Base-by-base conservation (phyloP, 2,797 vertebrate species). In the Sparidentex hasta region DNA sequence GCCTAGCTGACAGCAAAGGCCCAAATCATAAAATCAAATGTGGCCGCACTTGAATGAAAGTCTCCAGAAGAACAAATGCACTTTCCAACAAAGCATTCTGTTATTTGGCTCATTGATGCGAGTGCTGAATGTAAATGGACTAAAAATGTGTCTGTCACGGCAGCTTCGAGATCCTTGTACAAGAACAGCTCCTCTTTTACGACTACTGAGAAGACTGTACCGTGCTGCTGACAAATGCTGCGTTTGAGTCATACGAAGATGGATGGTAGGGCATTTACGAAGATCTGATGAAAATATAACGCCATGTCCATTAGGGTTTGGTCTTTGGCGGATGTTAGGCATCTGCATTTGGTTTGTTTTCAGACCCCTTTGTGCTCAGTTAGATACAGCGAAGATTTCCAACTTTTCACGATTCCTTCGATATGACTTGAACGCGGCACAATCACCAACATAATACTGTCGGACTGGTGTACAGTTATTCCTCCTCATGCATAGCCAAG, bases 121-220 rank as follows among this genome's bases (percentile, higher is more conserved):
- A 59, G 66, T 18, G 62, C 56, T 61, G 59, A 79, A 82, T 82
- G 67, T 68, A 73, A 64, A 51, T 25, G 54, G 54, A 23, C 67
- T 18, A 13, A 38, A 11, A 41, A 41, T 46, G 21, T 16, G n/a
- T 74, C 47, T 23, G 56, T 65, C 46, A 0, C 29, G 29, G 67
- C 71, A 57, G 65, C 65, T 50, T 38, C 11, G 27, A 1, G 13
- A 9, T 65, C 63, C 48, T 25, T 20, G 61, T 54, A 43, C 52
- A 38, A 74, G 59, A 82, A 57, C 29, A 27, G 44, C 68, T 18
- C 29, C 27, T 77, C 55, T 50, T 54, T 27, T 57, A 29, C 48
- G 6, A 56, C 65, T 27, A 20, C 46, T 70, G 54, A 78, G 21
- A 57, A 79, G 73, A 65, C 64, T 46, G 44, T 20, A 29, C 29